phyloP scores from a whole-genome alignment of 2,888 invertebrate genomes.

The Carpatolechia fugitivella region DNA sequence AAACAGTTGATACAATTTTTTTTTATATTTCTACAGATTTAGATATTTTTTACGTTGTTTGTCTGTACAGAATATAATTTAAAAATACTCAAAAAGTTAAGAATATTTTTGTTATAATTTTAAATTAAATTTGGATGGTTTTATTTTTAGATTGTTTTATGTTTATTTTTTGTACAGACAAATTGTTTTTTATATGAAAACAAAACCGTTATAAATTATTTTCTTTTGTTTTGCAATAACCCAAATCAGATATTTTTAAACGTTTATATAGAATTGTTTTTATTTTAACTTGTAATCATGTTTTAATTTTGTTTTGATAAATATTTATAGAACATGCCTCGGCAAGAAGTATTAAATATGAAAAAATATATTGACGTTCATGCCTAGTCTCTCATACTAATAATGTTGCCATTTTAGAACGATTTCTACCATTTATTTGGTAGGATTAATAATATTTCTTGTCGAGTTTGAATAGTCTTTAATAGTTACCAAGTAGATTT shows the following conservation, averaged over 20 bases:
- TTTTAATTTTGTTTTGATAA: no score
- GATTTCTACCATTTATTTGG: not conserved
- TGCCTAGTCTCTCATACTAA: not conserved
- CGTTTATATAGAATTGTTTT: no score
- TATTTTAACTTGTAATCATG: no score
- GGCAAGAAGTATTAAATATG: not conserved
- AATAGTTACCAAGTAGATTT: conserved; percentile 2
- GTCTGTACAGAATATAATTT: not conserved
- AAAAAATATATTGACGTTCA: not conserved
- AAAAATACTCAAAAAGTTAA: not conserved
- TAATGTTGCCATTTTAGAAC: not conserved
- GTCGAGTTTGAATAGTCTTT: not conserved
- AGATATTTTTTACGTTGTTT: not conserved
- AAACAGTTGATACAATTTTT: no score
- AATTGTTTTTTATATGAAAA: not conserved
- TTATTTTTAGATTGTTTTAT: not conserved
- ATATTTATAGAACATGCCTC: not conserved
- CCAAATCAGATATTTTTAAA: no score
- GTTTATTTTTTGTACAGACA: not conserved
- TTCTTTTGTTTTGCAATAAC: no score
- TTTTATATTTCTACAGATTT: no score
- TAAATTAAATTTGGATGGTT: no score
- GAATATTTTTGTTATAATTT: not conserved
- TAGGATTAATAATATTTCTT: not conserved
- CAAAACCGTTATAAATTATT: no score